Percentiles rank a stretch among this genome's conserved stretches.
These are phyloP conservation scores for Trachelus iudaicus DNA, from an alignment of 2,888 invertebrate genomes.

Conservation along the genomic window DNA sequence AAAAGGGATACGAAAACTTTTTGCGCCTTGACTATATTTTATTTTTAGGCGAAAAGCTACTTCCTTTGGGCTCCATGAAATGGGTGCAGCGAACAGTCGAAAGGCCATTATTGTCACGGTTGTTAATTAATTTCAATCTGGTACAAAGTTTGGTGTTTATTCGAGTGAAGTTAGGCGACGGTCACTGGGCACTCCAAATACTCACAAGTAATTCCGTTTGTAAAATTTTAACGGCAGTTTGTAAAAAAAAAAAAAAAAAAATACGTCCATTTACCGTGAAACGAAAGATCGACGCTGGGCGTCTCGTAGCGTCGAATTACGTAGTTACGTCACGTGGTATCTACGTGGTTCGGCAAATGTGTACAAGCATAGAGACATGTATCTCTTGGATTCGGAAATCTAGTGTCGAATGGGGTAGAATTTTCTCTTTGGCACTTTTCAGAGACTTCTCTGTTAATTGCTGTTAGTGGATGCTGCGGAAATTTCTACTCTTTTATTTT, in stretches of 20 bases:
- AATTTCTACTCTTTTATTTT: neutral
- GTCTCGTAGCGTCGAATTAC: neutral
- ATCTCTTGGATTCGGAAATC: neutral
- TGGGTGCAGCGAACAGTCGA: neutral
- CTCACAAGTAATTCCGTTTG: neutral
- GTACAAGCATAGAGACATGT: neutral
- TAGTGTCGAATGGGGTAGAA: neutral
- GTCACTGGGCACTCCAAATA: neutral
- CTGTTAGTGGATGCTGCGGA: neutral
- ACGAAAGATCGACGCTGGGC: conserved; percentile 28
- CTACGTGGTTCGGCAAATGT: neutral
- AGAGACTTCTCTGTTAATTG: conserved; percentile 34
- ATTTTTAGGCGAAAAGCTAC: neutral
- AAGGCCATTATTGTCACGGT: neutral
- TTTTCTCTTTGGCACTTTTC: neutral
- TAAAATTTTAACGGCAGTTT: conserved; percentile 36
- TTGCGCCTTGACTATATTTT: neutral
- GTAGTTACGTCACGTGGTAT: neutral
- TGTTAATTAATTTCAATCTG: neutral
- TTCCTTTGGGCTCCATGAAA: neutral
- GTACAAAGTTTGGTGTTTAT: neutral
- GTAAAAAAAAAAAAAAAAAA: conserved; percentile 32
- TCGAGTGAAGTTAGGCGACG: neutral
- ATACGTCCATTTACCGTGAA: conserved; percentile 42
- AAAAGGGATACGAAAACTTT: neutral